A percentile compares a stretch with the other conserved stretches of the same genome.
Conservation (phyloP, 2,797 vertebrate genomes). For the Artibeus jamaicensis region DNA sequence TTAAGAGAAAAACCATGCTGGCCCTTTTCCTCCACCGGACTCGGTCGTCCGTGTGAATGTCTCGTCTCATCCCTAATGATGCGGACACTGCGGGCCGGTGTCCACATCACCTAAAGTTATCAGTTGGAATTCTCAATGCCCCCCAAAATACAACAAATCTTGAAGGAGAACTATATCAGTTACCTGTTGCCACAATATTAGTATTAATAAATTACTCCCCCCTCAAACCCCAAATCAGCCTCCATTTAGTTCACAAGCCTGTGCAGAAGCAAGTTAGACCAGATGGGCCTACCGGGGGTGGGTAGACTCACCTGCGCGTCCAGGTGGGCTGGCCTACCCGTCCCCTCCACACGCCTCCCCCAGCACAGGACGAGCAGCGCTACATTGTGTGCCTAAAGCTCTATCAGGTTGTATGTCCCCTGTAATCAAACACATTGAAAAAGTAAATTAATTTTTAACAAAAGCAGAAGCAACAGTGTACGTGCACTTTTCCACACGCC, state of each 20-base stretch:
- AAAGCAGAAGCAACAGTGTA: neutral
- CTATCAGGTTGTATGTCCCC: neutral
- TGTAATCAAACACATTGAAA: neutral
- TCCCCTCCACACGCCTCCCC: rapidly evolving
- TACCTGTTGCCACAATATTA: neutral
- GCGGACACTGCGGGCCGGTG: no score
- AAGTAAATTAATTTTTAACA: neutral
- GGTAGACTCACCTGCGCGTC: neutral
- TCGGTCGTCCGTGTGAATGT: no score
- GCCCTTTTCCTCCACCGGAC: no score
- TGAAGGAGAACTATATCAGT: neutral
- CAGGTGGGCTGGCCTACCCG: neutral
- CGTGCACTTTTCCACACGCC: neutral
- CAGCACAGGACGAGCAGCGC: no score
- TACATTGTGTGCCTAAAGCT: neutral
- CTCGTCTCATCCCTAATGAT: no score
- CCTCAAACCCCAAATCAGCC: neutral
- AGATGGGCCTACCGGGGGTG: no score
- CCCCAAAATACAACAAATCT: neutral
- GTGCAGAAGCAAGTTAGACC: neutral
- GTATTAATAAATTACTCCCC: neutral
- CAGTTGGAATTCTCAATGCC: neutral
- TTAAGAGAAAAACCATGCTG: no score
- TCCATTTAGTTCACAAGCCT: neutral
- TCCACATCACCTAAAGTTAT: neutral